phyloP scores from a whole-genome alignment of 2,113 vertebrate genomes.

The Mustelus asterias region DNA sequence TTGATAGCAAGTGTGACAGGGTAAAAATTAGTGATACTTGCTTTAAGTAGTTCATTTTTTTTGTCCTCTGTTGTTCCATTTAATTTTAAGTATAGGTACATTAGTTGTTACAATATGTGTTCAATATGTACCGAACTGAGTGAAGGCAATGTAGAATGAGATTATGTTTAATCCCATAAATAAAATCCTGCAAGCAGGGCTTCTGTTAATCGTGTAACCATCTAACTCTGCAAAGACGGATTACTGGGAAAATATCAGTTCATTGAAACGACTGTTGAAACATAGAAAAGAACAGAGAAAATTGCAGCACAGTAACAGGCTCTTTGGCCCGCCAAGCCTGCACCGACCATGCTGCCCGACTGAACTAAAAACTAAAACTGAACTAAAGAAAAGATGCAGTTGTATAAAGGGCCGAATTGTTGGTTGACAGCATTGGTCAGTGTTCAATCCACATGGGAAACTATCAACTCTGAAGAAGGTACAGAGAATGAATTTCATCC shows the following conservation, averaged over 20 bases:
- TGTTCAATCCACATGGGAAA: not conserved
- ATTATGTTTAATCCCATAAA: not conserved
- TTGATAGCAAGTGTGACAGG: not conserved
- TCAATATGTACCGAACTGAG: not conserved
- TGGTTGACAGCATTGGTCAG: not conserved
- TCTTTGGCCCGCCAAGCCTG: too few relatives aligned
- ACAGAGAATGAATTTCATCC: not conserved
- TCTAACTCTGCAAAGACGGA: not conserved
- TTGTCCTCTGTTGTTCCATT: not conserved
- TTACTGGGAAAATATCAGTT: not conserved
- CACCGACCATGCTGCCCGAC: too few relatives aligned
- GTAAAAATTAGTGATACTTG: constrained; percentile 1
- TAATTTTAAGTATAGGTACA: not conserved
- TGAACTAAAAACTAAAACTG: too few relatives aligned
- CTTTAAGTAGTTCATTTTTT: not conserved
- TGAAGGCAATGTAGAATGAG: not conserved
- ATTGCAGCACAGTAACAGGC: too few relatives aligned
- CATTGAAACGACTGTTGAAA: not conserved
- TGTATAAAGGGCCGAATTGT: not conserved
- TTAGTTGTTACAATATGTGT: not conserved
- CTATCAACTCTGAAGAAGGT: not conserved
- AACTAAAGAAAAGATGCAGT: not conserved
- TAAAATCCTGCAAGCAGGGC: not conserved
- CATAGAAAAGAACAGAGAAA: not conserved
- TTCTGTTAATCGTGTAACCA: not conserved